Evolutionary conservation across 1,140 invertebrate genomes (phyloP), one percentile per base, ranked within the genome.

Genomic region (Trigoniulus corallinus): DNA sequence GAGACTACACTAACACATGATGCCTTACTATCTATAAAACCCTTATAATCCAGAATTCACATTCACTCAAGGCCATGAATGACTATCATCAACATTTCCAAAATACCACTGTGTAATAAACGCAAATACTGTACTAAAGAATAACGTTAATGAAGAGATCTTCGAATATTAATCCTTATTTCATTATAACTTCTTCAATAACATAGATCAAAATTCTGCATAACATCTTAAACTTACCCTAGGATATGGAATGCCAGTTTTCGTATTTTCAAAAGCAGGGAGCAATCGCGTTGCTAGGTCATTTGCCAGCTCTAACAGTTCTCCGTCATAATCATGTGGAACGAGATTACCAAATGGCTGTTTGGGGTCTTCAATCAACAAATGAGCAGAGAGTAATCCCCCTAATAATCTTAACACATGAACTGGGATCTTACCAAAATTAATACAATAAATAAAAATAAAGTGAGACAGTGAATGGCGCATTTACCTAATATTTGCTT

Each of bases 331-430:
- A 56, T 70, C 67, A 23, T 58, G 49, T 48, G 75, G 72, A 23
- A 56, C 60, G 44, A 80, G 66, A 57, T 77, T 62, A 24, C 78
- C 78, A 65, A 80, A 76, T 20, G 74, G 71, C 56, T 76, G 62
- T 7, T 66, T 59, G 18, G 66, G 61, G 59, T 81, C 77, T 20
- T 61, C 71, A 37, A 80, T 77, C n/a, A 83, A 66, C 37, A 82
- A 62, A 63, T 82, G 80, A 42, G 78, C 74, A 22, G 79, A 81
- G 47, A 82, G 57, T 24, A 82, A 61, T 23, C 72, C 73, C 43
- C 80, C 80, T 34, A 82, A 61, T 18, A 82, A 61, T 56, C 79
- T 77, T 55, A 53, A 57, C 53, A 57, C 56, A 53, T 37, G 40
- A 15, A 52, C 13, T 34, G 7, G 15, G n/a, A n/a, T n/a, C n/a